Percentiles rank a stretch among this genome's conserved stretches.
These are phyloP conservation scores for Lamprologus lemairii DNA, from an alignment of 2,113 vertebrate genomes.

Conservation along the genomic window DNA sequence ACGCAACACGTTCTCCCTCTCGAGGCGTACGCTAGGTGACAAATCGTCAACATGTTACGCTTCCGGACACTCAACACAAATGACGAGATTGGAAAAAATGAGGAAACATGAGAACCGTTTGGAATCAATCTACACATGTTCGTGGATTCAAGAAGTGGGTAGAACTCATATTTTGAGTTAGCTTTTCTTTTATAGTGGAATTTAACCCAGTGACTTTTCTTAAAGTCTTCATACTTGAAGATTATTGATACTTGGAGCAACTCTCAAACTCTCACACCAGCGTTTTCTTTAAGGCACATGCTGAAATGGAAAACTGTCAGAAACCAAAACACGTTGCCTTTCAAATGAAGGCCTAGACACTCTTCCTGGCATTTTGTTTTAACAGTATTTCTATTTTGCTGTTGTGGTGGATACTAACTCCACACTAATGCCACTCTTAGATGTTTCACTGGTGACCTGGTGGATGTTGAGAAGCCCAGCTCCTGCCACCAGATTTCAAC, in stretches of 20 bases:
- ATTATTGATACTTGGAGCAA: not conserved
- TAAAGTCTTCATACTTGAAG: not conserved
- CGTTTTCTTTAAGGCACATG: not conserved
- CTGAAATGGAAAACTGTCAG: not conserved
- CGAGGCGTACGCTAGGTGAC: not conserved
- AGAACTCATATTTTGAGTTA: not conserved
- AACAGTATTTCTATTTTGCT: not conserved
- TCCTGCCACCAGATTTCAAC: not conserved
- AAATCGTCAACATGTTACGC: not conserved
- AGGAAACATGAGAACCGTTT: not conserved
- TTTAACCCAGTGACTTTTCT: not conserved
- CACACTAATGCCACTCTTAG: not conserved
- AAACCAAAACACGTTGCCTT: not conserved
- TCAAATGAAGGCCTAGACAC: not conserved
- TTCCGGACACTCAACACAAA: not conserved
- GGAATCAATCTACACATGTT: not conserved
- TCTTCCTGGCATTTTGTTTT: not conserved
- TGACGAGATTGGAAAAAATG: not conserved
- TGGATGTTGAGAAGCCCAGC: not conserved
- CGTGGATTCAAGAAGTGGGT: not conserved
- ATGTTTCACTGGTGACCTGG: not conserved
- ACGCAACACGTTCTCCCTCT: accelerated
- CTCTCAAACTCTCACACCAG: not conserved
- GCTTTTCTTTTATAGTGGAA: not conserved
- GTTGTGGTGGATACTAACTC: not conserved